A percentile compares a stretch with the other conserved stretches of the same genome.
phyloP scores from a whole-genome alignment of 2,888 invertebrate genomes.

The Patella caerulea region DNA sequence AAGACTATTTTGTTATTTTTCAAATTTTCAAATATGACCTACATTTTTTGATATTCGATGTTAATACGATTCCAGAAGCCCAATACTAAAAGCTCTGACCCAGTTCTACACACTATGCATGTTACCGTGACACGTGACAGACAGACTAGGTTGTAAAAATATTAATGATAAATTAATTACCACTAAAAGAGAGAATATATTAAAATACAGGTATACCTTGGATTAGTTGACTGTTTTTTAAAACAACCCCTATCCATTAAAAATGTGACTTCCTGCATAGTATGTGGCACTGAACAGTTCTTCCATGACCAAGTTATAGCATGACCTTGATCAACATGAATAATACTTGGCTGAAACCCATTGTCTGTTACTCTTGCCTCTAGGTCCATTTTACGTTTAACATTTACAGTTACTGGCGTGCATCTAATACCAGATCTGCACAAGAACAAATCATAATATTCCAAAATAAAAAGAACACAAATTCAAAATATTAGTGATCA shows the following conservation, averaged over 20 bases:
- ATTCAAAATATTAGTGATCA: too few relatives aligned
- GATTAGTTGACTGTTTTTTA: constrained; percentile 35
- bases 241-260: constrained; percentile 55
- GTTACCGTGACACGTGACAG: too few relatives aligned
- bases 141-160: too few relatives aligned
- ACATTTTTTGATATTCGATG: too few relatives aligned
- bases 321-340: constrained; percentile 69
- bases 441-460: constrained; percentile 18
- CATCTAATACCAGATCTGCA: constrained; percentile 64
- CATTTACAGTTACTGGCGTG: constrained; percentile 66
- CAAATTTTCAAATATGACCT: too few relatives aligned
- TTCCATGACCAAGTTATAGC: constrained; percentile 69
- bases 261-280: constrained; percentile 59
- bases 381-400: constrained; percentile 60
- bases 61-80: too few relatives aligned
- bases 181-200: too few relatives aligned
- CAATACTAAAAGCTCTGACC: too few relatives aligned
- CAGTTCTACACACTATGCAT: too few relatives aligned
- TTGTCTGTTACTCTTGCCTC: constrained; percentile 63
- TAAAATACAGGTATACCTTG: constrained; percentile 30
- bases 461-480: too few relatives aligned
- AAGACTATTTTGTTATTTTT: too few relatives aligned
- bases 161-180: too few relatives aligned
- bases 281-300: constrained; percentile 59
- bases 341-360: constrained; percentile 68